Conservation (phyloP, 2,797 vertebrate genomes). For the Vultur gryphus region DNA sequence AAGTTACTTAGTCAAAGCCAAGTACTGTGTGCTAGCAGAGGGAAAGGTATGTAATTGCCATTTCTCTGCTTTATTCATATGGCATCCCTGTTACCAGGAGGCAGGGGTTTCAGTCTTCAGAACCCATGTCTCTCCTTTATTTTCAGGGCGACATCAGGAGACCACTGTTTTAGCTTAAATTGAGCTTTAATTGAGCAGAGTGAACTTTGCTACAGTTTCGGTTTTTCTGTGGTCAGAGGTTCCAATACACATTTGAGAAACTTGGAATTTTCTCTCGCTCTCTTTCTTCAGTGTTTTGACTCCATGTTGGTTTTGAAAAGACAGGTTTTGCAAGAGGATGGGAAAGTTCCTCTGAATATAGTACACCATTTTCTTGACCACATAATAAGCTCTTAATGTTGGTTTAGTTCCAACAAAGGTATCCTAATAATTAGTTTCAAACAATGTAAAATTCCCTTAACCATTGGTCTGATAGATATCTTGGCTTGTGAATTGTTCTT, state of each 20-base stretch:
- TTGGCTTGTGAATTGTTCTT: neutral
- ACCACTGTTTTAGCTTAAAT: neutral
- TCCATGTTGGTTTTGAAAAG: neutral
- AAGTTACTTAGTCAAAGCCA: neutral
- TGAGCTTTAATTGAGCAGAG: neutral
- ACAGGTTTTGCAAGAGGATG: neutral
- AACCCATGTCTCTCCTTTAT: neutral
- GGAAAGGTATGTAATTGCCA: neutral
- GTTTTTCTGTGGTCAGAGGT: neutral
- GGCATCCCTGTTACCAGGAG: neutral
- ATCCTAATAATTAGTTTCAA: neutral
- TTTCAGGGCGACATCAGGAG: neutral
- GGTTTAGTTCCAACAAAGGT: neutral
- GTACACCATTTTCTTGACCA: neutral
- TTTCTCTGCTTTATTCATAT: neutral
- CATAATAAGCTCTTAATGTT: neutral
- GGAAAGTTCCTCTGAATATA: neutral
- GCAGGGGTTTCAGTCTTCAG: neutral
- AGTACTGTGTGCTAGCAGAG: fast-evolving
- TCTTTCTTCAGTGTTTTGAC: neutral
- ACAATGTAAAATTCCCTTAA: neutral
- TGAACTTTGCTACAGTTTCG: neutral
- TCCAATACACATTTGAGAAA: neutral
- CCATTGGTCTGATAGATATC: neutral
- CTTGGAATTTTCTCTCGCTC: neutral